Evolutionary conservation across 2,113 vertebrate species (phyloP).

Genomic region (Sander vitreus): DNA sequence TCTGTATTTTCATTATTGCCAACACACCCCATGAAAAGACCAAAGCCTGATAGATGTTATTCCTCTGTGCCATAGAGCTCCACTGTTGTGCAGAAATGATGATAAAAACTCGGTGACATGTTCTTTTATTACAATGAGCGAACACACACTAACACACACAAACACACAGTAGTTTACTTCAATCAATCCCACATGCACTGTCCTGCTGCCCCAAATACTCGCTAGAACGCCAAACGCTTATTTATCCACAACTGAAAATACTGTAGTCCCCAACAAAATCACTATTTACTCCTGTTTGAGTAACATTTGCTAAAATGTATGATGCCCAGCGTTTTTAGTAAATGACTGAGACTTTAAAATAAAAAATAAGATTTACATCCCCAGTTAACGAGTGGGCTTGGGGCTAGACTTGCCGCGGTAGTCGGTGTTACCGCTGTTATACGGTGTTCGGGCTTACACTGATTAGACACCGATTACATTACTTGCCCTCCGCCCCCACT

Average conservation of each 20-base stretch:
- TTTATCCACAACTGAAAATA: background rate
- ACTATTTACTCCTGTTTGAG: background rate
- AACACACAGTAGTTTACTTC: too few relatives aligned
- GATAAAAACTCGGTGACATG: background rate
- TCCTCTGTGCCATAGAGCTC: background rate
- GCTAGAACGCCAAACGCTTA: background rate
- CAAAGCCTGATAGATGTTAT: background rate
- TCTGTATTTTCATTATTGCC: background rate
- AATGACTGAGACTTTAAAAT: background rate
- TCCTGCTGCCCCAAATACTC: too few relatives aligned
- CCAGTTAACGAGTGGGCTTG: too few relatives aligned
- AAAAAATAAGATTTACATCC: background rate
- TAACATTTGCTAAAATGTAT: background rate
- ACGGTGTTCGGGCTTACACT: too few relatives aligned
- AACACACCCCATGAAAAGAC: conserved; percentile 6
- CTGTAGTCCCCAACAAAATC: background rate
- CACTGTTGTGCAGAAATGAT: background rate
- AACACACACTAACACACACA: too few relatives aligned
- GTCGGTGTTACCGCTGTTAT: too few relatives aligned
- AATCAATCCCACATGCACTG: too few relatives aligned
- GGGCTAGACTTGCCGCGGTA: background rate
- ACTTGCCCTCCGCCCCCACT: too few relatives aligned
- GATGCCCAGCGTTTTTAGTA: background rate
- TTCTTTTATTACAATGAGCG: background rate
- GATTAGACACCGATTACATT: too few relatives aligned